These are phyloP conservation scores for Lepidocolaptes lacrymiger DNA, from an alignment of 2,797 vertebrate species.

Conservation along the genomic window DNA sequence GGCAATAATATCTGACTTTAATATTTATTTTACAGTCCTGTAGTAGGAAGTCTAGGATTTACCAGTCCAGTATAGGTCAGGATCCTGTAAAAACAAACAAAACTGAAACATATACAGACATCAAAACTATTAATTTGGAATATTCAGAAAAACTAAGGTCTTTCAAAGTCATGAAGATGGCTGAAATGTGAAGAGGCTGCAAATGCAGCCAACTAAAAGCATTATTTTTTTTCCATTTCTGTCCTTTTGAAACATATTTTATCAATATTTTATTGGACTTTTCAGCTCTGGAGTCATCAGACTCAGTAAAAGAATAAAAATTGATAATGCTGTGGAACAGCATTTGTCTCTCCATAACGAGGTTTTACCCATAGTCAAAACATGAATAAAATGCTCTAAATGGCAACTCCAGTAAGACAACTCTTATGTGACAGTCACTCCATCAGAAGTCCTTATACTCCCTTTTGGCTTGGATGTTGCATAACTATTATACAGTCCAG, in stretches of 20 bases:
- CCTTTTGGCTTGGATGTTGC: not conserved
- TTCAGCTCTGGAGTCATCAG: not conserved
- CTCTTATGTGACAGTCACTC: not conserved
- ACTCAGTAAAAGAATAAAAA: not conserved
- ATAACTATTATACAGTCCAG: not conserved
- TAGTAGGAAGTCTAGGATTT: not conserved
- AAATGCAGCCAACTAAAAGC: not conserved
- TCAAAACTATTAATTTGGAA: not conserved
- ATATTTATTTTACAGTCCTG: not conserved
- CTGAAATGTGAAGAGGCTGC: not conserved
- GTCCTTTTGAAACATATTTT: not conserved
- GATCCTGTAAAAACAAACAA: not conserved
- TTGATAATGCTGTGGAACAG: not conserved
- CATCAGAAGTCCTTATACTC: not conserved
- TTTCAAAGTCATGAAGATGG: not conserved
- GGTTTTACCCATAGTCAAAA: not conserved
- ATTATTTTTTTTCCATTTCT: not conserved
- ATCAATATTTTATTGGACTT: not conserved
- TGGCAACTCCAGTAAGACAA: not conserved
- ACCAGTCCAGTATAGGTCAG: not conserved
- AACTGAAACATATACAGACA: not conserved
- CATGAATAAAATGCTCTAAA: not conserved
- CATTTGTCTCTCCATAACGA: not conserved
- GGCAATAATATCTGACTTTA: not conserved
- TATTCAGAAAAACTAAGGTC: not conserved